phyloP scores from a whole-genome alignment of 1,140 invertebrate genomes.

The Hyphantria cunea region DNA sequence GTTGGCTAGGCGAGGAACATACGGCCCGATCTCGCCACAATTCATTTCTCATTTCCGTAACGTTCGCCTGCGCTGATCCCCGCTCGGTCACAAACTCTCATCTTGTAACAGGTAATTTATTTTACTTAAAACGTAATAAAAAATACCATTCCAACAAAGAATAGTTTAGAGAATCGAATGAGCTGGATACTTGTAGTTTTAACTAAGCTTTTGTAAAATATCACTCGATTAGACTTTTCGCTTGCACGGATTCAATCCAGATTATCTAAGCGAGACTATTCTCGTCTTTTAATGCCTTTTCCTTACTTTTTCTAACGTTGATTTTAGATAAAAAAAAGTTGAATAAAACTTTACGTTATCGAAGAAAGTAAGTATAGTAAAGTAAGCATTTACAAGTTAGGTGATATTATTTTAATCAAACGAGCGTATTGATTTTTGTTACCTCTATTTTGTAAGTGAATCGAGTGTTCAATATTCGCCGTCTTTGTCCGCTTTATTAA shows the following conservation, averaged over 20 bases:
- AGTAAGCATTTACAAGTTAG: conserved; percentile 7
- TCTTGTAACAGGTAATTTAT: conserved; percentile 54
- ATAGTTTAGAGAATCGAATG: conserved; percentile 33
- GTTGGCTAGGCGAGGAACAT: conserved; percentile 20
- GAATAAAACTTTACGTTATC: conserved; percentile 6
- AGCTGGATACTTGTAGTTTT: conserved; percentile 26
- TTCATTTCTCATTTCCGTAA: conserved; percentile 56
- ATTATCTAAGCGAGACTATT: conserved; percentile 8
- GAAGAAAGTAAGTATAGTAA: conserved; percentile 4
- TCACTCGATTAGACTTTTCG: conserved; percentile 23
- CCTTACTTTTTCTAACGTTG: background rate
- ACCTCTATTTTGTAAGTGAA: background rate
- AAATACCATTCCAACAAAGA: conserved; percentile 41
- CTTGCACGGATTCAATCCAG: conserved; percentile 1
- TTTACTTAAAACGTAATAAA: conserved; percentile 48
- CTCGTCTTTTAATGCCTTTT: conserved; percentile 3
- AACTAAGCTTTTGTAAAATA: conserved; percentile 28
- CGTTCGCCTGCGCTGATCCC: conserved; percentile 35
- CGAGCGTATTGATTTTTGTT: conserved; percentile 7
- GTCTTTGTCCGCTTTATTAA: too few species aligned
- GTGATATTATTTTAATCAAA: conserved; percentile 13
- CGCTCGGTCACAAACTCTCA: conserved; percentile 42
- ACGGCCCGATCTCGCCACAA: conserved; percentile 45
- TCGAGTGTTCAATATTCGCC: too few species aligned
- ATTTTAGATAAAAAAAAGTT: background rate